phyloP scores from a whole-genome alignment of 1,140 invertebrate genomes.

The Thereuonema tuberculata region DNA sequence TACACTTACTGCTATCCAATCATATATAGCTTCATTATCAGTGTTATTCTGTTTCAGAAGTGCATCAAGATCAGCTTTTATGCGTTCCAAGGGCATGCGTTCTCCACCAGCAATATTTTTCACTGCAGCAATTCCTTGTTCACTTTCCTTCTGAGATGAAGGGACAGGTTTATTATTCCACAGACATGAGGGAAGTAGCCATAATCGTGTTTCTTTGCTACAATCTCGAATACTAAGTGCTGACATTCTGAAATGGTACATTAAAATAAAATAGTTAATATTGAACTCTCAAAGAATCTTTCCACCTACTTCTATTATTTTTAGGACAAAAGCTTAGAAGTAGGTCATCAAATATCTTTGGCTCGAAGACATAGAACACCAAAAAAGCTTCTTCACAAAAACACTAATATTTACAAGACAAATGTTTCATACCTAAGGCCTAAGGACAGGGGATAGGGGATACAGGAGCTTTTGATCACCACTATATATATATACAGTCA shows the following conservation, averaged over 20 bases:
- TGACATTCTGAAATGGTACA: slow-evolving; percentile 12
- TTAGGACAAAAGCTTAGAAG: too few relatives aligned
- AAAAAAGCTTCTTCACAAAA: too few relatives aligned
- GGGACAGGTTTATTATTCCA: background rate
- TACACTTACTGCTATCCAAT: slow-evolving; percentile 29
- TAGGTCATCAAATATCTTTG: too few relatives aligned
- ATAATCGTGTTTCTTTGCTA: slow-evolving; percentile 17
- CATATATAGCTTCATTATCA: slow-evolving; percentile 28
- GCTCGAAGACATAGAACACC: too few relatives aligned
- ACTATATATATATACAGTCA: too few relatives aligned
- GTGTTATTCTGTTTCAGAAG: slow-evolving; percentile 18
- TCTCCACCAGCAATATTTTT: slow-evolving; percentile 4
- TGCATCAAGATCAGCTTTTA: slow-evolving; percentile 21
- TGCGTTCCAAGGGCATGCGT: slow-evolving; percentile 20
- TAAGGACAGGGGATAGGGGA: too few relatives aligned
- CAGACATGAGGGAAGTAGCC: background rate
- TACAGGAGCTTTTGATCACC: too few relatives aligned
- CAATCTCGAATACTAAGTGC: slow-evolving; percentile 21
- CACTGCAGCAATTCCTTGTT: background rate
- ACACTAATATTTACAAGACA: too few relatives aligned
- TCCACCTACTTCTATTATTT: too few relatives aligned
- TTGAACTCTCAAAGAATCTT: too few relatives aligned
- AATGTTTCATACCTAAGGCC: too few relatives aligned
- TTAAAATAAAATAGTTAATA: background rate
- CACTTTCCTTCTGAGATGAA: background rate